A percentile compares a stretch with the other conserved stretches of the same genome.
phyloP scores from a whole-genome alignment of 2,113 vertebrate species.

The Cochlearius cochlearius region DNA sequence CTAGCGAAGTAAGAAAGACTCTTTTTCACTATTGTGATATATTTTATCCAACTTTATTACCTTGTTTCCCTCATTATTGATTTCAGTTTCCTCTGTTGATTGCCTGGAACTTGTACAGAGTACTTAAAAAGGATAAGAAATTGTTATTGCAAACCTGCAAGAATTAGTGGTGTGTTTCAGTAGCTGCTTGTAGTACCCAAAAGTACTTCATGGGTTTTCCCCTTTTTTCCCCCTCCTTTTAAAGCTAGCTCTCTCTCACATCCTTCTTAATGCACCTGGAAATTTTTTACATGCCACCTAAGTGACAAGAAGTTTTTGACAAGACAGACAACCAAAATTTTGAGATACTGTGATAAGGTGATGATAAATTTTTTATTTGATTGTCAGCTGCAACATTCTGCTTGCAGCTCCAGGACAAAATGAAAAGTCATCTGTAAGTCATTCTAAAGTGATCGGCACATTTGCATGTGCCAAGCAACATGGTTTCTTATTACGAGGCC shows the following conservation, averaged over 20 bases:
- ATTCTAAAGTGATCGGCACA: not conserved
- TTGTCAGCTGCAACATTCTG: not conserved
- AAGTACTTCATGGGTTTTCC: not conserved
- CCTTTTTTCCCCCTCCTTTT: fast-evolving
- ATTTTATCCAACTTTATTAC: not conserved
- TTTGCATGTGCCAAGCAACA: not conserved
- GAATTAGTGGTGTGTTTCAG: not conserved
- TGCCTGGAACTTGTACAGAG: not conserved
- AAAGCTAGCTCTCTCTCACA: not conserved
- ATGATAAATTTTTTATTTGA: not conserved
- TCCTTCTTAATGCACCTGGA: not conserved
- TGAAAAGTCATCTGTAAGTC: not conserved
- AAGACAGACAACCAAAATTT: not conserved
- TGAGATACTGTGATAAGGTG: not conserved
- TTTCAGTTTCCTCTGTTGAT: not conserved
- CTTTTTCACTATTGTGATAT: not conserved
- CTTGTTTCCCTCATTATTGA: not conserved
- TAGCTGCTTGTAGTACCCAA: not conserved
- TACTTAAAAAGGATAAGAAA: not conserved
- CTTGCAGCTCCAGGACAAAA: not conserved
- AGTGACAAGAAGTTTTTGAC: not conserved
- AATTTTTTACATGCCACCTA: not conserved
- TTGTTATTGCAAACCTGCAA: not conserved
- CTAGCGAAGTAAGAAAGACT: not conserved
- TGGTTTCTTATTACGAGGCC: not conserved